Evolutionary conservation across 2,888 invertebrate species (phyloP).

Genomic region (Caenorhabditis sp.): DNA sequence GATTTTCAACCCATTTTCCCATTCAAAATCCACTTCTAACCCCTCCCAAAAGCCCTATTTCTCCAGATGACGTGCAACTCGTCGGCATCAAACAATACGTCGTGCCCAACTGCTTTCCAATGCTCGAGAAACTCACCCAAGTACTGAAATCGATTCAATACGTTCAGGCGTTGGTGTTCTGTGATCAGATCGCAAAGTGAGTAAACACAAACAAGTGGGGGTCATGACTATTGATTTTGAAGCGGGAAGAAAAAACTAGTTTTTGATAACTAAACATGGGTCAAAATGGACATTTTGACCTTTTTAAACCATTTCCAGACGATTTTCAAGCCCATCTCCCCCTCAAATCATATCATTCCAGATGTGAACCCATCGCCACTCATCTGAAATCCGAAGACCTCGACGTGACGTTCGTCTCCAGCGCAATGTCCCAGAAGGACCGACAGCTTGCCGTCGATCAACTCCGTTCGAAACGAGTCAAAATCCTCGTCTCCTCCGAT

Average conservation of each 20-base stretch:
- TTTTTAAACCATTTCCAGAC: too few relatives aligned
- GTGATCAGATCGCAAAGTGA: slow-evolving; percentile 90
- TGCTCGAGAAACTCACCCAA: slow-evolving; percentile 78
- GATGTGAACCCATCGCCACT: slow-evolving; percentile 90
- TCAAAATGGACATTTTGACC: too few relatives aligned
- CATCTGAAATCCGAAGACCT: slow-evolving; percentile 89
- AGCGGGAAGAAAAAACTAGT: neutral
- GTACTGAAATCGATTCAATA: slow-evolving; percentile 89
- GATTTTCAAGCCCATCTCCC: neutral
- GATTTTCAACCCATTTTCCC: neutral
- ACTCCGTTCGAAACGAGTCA: slow-evolving; percentile 90
- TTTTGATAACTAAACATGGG: neutral
- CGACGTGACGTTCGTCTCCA: slow-evolving; percentile 89
- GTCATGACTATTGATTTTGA: slow-evolving; percentile 10
- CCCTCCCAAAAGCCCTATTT: neutral
- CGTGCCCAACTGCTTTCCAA: slow-evolving; percentile 51
- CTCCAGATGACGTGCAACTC: slow-evolving; percentile 86
- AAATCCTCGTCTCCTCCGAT: slow-evolving; percentile 92
- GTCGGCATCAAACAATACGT: slow-evolving; percentile 84
- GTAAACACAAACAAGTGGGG: slow-evolving; percentile 58
- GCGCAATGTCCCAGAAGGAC: slow-evolving; percentile 89
- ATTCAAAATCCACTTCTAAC: neutral
- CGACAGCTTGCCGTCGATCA: slow-evolving; percentile 89
- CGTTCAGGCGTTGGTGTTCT: slow-evolving; percentile 94
- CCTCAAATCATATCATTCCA: slow-evolving; percentile 82